These are phyloP conservation scores for Cerceris ruficornis DNA, from an alignment of 2,888 invertebrate genomes.

Conservation along the genomic window DNA sequence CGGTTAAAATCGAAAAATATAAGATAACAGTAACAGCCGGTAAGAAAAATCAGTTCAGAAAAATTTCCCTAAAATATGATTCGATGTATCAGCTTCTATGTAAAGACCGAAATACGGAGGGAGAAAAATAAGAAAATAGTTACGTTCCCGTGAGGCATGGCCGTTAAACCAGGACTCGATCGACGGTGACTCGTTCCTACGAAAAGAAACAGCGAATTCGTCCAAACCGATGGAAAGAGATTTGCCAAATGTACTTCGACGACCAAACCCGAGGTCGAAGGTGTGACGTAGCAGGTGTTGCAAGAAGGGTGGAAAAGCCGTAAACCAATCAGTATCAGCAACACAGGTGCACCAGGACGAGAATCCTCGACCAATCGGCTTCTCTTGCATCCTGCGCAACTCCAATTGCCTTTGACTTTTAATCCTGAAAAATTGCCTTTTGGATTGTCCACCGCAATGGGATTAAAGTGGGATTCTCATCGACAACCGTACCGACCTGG, in stretches of 20 bases:
- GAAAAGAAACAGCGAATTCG: too few relatives aligned
- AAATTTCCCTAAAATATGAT: too few relatives aligned
- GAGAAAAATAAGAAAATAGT: too few relatives aligned
- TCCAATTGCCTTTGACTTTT: conserved; percentile 52
- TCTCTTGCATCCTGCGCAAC: conserved; percentile 31
- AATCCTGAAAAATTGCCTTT: conserved; percentile 50
- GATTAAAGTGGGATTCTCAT: conserved; percentile 47
- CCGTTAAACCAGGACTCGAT: too few relatives aligned
- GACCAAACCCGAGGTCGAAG: conserved; percentile 11
- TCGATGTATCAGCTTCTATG: too few relatives aligned
- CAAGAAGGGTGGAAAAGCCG: conserved; percentile 42
- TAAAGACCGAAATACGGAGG: too few relatives aligned
- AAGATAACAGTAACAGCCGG: too few relatives aligned
- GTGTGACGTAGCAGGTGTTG: conserved; percentile 9
- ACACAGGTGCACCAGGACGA: conserved; percentile 20
- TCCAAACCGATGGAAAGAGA: neutral
- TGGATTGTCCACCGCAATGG: conserved; percentile 22
- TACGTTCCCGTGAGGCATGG: too few relatives aligned
- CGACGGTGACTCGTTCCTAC: too few relatives aligned
- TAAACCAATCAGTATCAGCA: conserved; percentile 62
- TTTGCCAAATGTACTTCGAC: neutral
- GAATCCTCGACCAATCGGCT: conserved; percentile 50
- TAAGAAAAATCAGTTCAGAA: too few relatives aligned
- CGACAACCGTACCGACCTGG: neutral
- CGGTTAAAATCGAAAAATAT: too few relatives aligned